phyloP scores from a whole-genome alignment of 2,797 vertebrate species.

The Halcyon leucocephala region DNA sequence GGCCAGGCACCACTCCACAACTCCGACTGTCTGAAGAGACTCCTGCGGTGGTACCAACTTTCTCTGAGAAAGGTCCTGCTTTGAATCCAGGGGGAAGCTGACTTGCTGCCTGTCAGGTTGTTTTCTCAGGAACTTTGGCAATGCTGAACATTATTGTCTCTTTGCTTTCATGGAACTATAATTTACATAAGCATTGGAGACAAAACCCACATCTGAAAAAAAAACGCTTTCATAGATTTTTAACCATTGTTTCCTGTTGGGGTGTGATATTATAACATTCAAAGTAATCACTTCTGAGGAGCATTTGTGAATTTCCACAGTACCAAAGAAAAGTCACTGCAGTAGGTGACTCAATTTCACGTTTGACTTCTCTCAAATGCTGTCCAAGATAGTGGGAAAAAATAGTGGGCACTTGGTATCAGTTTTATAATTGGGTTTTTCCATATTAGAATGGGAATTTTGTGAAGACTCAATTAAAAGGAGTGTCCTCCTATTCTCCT shows the following conservation, averaged over 20 bases:
- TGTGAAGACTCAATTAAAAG: slow-evolving; percentile 70
- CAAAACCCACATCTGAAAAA: slow-evolving; percentile 37
- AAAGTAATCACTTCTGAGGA: slow-evolving; percentile 69
- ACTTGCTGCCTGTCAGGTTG: not conserved
- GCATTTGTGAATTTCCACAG: slow-evolving; percentile 57
- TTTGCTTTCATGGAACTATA: not conserved
- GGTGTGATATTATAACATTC: slow-evolving; percentile 8
- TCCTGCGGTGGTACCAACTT: not conserved
- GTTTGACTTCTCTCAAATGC: slow-evolving; percentile 55
- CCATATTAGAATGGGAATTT: slow-evolving; percentile 71
- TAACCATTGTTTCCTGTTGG: slow-evolving; percentile 69
- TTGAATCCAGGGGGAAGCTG: not conserved
- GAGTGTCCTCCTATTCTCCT: slow-evolving; percentile 34
- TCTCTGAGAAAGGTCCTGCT: not conserved
- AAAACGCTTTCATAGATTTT: slow-evolving; percentile 43
- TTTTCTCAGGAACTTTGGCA: not conserved
- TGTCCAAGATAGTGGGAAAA: slow-evolving; percentile 70
- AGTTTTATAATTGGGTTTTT: slow-evolving; percentile 79
- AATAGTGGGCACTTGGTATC: slow-evolving; percentile 75
- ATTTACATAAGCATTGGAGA: slow-evolving; percentile 30
- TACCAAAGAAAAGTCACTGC: not conserved
- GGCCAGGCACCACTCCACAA: not conserved
- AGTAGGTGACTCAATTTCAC: slow-evolving; percentile 75
- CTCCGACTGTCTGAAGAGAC: not conserved
- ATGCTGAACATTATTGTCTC: not conserved